These are phyloP conservation scores for Metaphire vulgaris DNA, from an alignment of 1,140 invertebrate genomes.

Conservation along the genomic window DNA sequence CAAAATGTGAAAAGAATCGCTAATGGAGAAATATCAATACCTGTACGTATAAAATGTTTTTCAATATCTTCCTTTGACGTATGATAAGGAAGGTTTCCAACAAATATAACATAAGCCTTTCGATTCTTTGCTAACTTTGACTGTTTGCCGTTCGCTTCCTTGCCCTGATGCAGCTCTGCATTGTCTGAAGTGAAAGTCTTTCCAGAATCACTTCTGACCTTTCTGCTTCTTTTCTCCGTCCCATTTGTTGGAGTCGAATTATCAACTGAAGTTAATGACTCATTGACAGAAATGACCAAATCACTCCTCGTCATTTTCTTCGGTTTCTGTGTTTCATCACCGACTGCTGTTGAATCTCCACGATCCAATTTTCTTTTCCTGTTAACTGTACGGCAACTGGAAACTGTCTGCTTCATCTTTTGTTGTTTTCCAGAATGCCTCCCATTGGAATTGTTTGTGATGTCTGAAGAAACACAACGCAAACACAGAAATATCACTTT, in stretches of 20 bases:
- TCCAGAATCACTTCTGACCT: not conserved
- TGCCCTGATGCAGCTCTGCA: not conserved
- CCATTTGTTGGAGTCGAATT: not conserved
- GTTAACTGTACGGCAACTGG: too few species aligned
- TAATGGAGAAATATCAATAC: constrained; percentile 24
- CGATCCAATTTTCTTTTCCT: too few species aligned
- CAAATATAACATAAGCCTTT: constrained; percentile 39
- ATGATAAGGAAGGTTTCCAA: constrained; percentile 41
- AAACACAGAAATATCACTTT: too few species aligned
- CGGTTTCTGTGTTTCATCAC: not conserved
- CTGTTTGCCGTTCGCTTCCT: not conserved
- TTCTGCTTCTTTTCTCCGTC: not conserved
- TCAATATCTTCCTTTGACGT: constrained; percentile 40
- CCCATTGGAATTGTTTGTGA: too few species aligned
- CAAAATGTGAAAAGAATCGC: not conserved
- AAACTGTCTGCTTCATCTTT: too few species aligned
- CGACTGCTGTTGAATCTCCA: not conserved
- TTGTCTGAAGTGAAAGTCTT: too few species aligned
- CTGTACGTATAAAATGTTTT: constrained; percentile 43
- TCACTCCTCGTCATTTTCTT: too few species aligned
- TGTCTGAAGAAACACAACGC: too few species aligned
- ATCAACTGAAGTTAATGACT: not conserved
- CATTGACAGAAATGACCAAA: too few species aligned
- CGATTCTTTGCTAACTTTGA: constrained; percentile 13
- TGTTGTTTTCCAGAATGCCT: too few species aligned